These are phyloP conservation scores for Momotus momota DNA, from an alignment of 2,797 vertebrate genomes.

Conservation along the genomic window DNA sequence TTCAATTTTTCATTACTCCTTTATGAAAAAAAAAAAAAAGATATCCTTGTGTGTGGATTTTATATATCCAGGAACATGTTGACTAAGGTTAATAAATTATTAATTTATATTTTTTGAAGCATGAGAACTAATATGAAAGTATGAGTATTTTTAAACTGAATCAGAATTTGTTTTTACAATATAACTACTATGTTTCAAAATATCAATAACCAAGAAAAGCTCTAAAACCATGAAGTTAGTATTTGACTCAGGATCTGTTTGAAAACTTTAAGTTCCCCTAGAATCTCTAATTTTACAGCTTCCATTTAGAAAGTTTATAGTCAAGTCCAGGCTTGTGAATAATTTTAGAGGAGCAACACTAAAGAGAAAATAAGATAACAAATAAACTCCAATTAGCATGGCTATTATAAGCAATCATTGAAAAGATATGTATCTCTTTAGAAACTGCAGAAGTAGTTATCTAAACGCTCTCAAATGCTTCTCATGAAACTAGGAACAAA, in stretches of 20 bases:
- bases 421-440: background rate
- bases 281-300: background rate
- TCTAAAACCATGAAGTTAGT: background rate
- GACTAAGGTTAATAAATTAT: background rate
- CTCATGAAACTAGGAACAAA: background rate
- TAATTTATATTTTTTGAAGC: background rate
- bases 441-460: background rate
- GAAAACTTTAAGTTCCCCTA: background rate
- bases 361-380: background rate
- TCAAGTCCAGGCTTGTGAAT: background rate
- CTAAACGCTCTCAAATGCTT: background rate
- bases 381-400: background rate
- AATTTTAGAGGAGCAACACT: background rate
- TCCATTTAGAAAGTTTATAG: background rate
- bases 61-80: background rate
- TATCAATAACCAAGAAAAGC: background rate
- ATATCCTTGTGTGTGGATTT: background rate
- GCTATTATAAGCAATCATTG: background rate
- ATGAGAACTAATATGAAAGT: background rate
- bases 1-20: background rate
- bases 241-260: background rate
- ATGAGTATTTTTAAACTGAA: background rate
- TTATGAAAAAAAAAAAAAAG: background rate
- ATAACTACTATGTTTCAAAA: background rate
- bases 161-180: background rate